Evolutionary conservation across 2,113 vertebrate genomes (phyloP).

Genomic region (Forbesichthys papilliferus): DNA sequence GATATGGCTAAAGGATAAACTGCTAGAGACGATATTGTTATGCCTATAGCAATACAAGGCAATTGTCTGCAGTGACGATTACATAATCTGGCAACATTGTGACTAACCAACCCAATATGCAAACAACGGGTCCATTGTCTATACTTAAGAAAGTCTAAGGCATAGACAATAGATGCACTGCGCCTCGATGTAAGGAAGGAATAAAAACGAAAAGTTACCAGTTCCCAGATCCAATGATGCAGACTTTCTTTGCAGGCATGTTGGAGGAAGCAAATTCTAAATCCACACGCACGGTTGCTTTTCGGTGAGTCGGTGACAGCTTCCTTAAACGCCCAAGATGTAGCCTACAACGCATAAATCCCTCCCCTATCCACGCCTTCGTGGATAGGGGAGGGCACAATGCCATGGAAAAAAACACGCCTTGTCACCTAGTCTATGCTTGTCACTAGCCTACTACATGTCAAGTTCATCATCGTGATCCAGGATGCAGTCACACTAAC

Average conservation of each 20-base stretch:
- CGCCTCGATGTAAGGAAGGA: background rate
- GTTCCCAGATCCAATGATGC: constrained; percentile 86
- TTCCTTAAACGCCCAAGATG: constrained; percentile 67
- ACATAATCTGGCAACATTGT: too few relatives aligned
- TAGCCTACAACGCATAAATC: constrained; percentile 13
- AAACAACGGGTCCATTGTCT: background rate
- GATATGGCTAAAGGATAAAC: too few relatives aligned
- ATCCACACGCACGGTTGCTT: background rate
- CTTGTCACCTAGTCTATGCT: too few relatives aligned
- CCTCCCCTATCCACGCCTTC: background rate
- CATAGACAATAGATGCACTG: background rate
- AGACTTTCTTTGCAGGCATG: constrained; percentile 76
- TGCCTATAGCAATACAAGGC: too few relatives aligned
- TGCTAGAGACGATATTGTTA: too few relatives aligned
- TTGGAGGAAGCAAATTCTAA: background rate
- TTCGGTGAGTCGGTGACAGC: constrained; percentile 10
- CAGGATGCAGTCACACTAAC: too few relatives aligned
- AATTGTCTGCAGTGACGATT: too few relatives aligned
- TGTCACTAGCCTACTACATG: too few relatives aligned
- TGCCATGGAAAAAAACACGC: background rate
- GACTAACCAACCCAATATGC: too few relatives aligned
- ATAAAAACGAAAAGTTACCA: constrained; percentile 63
- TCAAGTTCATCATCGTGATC: too few relatives aligned
- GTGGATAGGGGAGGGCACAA: background rate
- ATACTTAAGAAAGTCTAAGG: too few relatives aligned